Evolutionary conservation across 2,797 vertebrate genomes (phyloP), one percentile per base, ranked within the genome.

Genomic region (Pseudocheirus occidentalis): DNA sequence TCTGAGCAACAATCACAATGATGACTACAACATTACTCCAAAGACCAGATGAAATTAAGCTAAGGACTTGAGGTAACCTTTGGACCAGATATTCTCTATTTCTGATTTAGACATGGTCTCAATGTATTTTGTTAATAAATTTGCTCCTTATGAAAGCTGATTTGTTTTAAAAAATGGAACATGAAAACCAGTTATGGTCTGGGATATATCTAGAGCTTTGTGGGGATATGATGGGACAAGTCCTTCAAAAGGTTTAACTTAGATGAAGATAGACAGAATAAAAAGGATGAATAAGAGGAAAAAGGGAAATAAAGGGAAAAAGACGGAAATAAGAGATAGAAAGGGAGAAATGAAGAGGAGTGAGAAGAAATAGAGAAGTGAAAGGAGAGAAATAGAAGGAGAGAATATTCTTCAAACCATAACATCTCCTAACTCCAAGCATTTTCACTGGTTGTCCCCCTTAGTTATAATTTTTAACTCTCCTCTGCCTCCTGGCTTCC

Each of bases 301-400:
- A 93, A 96, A 93, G 1, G 52, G 94, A 73, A 94, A 92, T 54
- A 95, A 91, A 94, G 34, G 57, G 66, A 91, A 55, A 81, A 62
- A 24, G 90, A 13, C 55, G 59, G 54, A 94, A 12, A 50, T 81
- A 95, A 29, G 62, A 91, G 34, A 57, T 90, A 73, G 59, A 13
- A 87, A 92, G 87, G 27, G 10, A 57, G 91, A 50, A 53, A 55
- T 52, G 34, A 55, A 56, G 9, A 40, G 34, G 21, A 95, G 27
- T 29, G 90, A 54, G 34, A 90, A 95, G 58, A 7, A 94, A 53
- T 13, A 87, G 40, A 89, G 46, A 94, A 92, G 14, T 89, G 16
- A 93, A 10, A 94, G 90, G 73, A 46, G 0, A 53, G 81, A 81
- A 14, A 90, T 21, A 90, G 40, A 55, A 95, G 56, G 4, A 40